Percentiles rank a stretch among this genome's conserved stretches.
phyloP scores from a whole-genome alignment of 2,113 vertebrate species.

The Cyanoderma ruficeps region DNA sequence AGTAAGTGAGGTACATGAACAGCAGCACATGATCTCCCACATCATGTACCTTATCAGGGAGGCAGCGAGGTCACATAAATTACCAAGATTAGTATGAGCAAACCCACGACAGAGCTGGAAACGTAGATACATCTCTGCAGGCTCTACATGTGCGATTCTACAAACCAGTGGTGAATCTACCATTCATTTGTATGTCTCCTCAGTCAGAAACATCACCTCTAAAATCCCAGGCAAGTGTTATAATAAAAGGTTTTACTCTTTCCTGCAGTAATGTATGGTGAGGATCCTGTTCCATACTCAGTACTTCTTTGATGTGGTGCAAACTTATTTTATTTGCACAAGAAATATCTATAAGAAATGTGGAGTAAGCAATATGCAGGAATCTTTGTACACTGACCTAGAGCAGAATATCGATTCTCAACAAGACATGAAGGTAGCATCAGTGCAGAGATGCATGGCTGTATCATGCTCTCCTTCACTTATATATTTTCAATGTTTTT shows the following conservation, averaged over 20 bases:
- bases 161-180: neutral
- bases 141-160: rapidly evolving
- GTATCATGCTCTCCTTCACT: neutral
- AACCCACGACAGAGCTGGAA: neutral
- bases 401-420: neutral
- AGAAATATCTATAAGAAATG: neutral
- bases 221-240: neutral
- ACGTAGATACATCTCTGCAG: neutral
- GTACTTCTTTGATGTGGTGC: neutral
- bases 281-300: neutral
- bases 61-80: neutral
- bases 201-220: neutral
- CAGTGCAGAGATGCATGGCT: neutral
- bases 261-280: neutral
- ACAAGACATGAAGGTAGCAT: neutral
- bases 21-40: neutral
- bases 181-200: neutral
- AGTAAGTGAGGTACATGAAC: neutral
- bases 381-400: neutral
- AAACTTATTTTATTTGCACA: neutral
- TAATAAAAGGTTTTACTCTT: neutral
- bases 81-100: neutral
- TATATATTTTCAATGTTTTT: neutral
- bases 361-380: neutral
- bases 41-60: neutral